Percentiles rank a stretch among this genome's conserved stretches.
phyloP scores from a whole-genome alignment of 2,113 vertebrate genomes.

The Actinemys pallida region DNA sequence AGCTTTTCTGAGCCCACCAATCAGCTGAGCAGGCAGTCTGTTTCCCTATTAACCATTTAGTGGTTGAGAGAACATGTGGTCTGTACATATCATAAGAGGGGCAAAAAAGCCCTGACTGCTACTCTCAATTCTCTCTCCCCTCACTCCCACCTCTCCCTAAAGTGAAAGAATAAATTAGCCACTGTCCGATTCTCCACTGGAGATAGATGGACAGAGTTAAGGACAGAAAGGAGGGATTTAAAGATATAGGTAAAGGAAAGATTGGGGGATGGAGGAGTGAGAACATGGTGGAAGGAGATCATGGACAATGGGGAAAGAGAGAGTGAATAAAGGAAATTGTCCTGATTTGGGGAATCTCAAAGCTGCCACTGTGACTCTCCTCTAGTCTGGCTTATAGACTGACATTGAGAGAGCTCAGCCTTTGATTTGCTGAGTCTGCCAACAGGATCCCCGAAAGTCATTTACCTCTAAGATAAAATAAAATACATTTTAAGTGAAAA shows the following conservation, averaged over 20 bases:
- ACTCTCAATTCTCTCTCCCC: not conserved
- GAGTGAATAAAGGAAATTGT: not conserved
- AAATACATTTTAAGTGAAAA: not conserved
- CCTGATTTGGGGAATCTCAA: not conserved
- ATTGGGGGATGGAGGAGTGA: not conserved
- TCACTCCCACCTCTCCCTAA: not conserved
- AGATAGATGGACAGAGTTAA: not conserved
- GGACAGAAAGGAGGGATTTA: not conserved
- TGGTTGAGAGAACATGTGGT: not conserved
- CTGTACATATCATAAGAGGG: not conserved
- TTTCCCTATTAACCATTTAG: not conserved
- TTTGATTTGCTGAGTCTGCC: not conserved
- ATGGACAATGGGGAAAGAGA: not conserved
- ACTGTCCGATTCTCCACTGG: not conserved
- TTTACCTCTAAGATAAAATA: not conserved
- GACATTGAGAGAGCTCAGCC: not conserved
- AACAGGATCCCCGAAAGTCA: not conserved
- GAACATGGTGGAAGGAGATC: not conserved
- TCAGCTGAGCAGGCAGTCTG: too few species aligned
- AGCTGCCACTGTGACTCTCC: not conserved
- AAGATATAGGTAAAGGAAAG: not conserved
- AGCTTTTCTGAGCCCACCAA: not conserved
- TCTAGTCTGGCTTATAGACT: not conserved
- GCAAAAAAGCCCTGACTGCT: not conserved
- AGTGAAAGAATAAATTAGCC: not conserved